A percentile compares a stretch with the other conserved stretches of the same genome.
Evolutionary conservation across 2,888 invertebrate species (phyloP).

Genomic region (Diabrotica balteata): DNA sequence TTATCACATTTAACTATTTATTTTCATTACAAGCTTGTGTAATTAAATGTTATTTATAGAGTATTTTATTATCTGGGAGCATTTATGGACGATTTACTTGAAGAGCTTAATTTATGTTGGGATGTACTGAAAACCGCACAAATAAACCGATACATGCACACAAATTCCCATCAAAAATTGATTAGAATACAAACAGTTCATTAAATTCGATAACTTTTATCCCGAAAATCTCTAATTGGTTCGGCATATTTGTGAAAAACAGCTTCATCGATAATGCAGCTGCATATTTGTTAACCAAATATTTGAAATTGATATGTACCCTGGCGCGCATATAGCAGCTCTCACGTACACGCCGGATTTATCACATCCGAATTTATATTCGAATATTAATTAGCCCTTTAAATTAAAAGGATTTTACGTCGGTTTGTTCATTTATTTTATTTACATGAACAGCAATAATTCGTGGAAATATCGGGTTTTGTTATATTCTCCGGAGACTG

Average conservation of each 20-base stretch:
- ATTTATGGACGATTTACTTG: too few relatives aligned
- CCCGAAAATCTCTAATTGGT: conserved; percentile 19
- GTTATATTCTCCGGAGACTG: too few relatives aligned
- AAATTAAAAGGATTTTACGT: conserved; percentile 1
- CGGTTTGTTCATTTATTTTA: not conserved
- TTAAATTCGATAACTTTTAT: conserved; percentile 28
- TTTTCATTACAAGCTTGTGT: too few relatives aligned
- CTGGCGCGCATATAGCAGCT: conserved; percentile 6
- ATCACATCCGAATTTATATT: conserved; percentile 8
- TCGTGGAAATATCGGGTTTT: too few relatives aligned
- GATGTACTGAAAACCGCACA: not conserved
- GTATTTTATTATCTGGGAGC: too few relatives aligned
- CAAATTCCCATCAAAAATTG: conserved; percentile 22
- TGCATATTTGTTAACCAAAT: conserved; percentile 28
- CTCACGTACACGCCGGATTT: conserved; percentile 6
- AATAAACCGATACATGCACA: not conserved
- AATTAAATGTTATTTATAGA: too few relatives aligned
- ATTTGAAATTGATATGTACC: conserved; percentile 25
- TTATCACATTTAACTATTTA: too few relatives aligned
- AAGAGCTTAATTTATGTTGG: not conserved
- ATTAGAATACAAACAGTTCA: conserved; percentile 29
- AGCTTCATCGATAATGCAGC: conserved; percentile 29
- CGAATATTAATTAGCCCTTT: conserved; percentile 1
- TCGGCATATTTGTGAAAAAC: conserved; percentile 26
- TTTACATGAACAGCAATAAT: not conserved